Base-by-base conservation (phyloP, 1,140 invertebrate species). In the Lysiphlebus fabarum region DNA sequence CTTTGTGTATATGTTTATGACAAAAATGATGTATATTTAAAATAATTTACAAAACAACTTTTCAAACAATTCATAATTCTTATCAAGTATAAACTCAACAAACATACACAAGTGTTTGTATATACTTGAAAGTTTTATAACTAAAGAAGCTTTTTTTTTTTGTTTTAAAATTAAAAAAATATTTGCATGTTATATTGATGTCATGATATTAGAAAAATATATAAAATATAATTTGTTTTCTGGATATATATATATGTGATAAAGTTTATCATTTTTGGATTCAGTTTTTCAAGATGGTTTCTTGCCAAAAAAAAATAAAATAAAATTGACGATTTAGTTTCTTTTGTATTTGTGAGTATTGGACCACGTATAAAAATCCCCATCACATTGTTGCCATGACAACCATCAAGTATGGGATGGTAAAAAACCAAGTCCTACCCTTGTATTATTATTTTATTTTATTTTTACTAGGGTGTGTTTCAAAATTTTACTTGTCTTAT, bases 201-300 rank as follows among this genome's bases (percentile, higher is more conserved):
- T 17, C 42, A 55, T 44, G 53, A 44, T 55, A 9, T 8, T 14
- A n/a, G 2, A 26, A 33, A 45, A 8, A 26, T 57, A 48, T 41
- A 49, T 42, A 57, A 57, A 44, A 1, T 14, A 44, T 38, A 33
- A 36, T 26, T 5, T 34, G 47, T 45, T 43, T 45, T 43, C 47
- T 54, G 40, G 54, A n/a, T n/a, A n/a, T n/a, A n/a, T n/a, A n/a
- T 57, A 10, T 57, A 36, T 43, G 48, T 56, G 48, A 62, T 62
- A 62, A 62, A 58, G 43, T 55, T 51, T 40, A 56, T 62, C 61
- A 62, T 58, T 62, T 51, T 37, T 45, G 56, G 41, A 51, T 33
- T 54, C 17, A 26, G 37, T 58, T 56, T 62, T 41, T 65, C 69
- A 72, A 72, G 70, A 72, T 72, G 70, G 69, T 70, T 72, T 57